phyloP scores from a whole-genome alignment of 1,140 invertebrate genomes.

The Ylistrum balloti region DNA sequence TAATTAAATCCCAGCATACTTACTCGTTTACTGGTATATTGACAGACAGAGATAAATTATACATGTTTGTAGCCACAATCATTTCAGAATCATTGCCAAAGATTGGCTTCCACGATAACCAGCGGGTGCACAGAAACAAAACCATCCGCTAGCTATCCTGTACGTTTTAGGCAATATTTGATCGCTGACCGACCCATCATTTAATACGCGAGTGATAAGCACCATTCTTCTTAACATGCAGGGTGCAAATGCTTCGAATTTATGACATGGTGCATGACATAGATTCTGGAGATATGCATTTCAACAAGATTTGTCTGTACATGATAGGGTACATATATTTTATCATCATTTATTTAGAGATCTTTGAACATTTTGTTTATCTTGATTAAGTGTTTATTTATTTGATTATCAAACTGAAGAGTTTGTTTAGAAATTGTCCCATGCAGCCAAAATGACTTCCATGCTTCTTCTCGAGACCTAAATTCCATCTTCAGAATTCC shows the following conservation, averaged over 20 bases:
- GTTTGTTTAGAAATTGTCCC: not conserved
- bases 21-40: not conserved
- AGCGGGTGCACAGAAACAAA: not conserved
- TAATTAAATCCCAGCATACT: not conserved
- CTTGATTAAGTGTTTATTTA: too few relatives aligned
- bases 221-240: not conserved
- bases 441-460: not conserved
- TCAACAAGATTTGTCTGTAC: not conserved
- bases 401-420: too few relatives aligned
- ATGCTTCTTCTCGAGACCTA: not conserved
- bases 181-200: not conserved
- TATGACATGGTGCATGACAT: not conserved
- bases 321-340: too few relatives aligned
- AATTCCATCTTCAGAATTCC: not conserved
- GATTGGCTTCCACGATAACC: not conserved
- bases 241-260: not conserved
- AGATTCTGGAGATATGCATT: not conserved
- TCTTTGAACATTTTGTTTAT: too few relatives aligned
- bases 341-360: too few relatives aligned
- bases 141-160: not conserved
- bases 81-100: slow-evolving; percentile 10
- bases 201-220: not conserved
- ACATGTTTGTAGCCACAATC: not conserved
- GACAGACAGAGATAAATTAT: not conserved
- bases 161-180: not conserved